Evolutionary conservation across 2,797 vertebrate genomes (phyloP).

Genomic region (Trichosurus vulpecula): DNA sequence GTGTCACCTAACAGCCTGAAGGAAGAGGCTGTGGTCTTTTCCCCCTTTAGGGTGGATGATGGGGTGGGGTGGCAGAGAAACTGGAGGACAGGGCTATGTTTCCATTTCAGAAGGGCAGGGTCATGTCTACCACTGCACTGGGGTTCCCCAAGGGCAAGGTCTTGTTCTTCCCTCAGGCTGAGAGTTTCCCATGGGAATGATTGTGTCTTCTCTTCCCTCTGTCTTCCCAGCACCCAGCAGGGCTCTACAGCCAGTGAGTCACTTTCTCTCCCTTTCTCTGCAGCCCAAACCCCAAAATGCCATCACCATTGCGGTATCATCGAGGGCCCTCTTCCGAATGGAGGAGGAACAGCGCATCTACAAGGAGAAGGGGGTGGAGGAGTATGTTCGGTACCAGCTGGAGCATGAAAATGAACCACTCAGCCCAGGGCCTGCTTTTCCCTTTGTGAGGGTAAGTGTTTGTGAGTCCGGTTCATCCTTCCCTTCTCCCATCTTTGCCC

Average conservation of each 20-base stretch:
- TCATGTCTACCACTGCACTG: not conserved
- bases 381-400: constrained; percentile 95
- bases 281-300: constrained; percentile 96
- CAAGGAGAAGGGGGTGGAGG: constrained; percentile 92
- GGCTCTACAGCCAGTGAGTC: not conserved
- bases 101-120: not conserved
- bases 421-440: constrained; percentile 94
- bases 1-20: constrained; percentile 25
- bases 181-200: not conserved
- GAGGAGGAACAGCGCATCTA: constrained; percentile 95
- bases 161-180: not conserved
- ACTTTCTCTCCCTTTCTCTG: not conserved
- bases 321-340: constrained; percentile 95
- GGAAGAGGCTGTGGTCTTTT: constrained; percentile 32
- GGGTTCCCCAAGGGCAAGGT: not conserved
- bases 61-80: not conserved
- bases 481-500: not conserved
- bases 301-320: constrained; percentile 95
- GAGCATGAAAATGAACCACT: constrained; percentile 97
- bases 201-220: not conserved
- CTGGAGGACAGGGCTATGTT: not conserved
- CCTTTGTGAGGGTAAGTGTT: constrained; percentile 94
- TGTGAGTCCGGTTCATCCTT: not conserved
- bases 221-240: not conserved
- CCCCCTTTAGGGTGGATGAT: constrained; percentile 28